Conservation (phyloP, 2,888 invertebrate species). For the Pristionchus arcanus region DNA sequence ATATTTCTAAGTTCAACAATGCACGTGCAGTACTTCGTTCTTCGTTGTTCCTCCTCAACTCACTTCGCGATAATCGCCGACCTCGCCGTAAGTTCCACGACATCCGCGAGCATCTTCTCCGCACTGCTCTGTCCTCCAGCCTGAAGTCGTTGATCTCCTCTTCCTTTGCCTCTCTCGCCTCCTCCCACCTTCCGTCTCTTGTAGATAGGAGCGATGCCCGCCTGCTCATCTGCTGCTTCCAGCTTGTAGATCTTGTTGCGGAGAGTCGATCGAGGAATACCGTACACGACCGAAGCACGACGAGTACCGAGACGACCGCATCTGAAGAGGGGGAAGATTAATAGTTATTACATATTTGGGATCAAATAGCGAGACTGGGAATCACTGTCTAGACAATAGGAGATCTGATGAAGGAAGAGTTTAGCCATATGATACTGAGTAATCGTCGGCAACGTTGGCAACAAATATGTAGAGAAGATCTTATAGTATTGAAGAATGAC, state of each 20-base stretch:
- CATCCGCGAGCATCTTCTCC: conserved; percentile 59
- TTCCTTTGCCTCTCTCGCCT: conserved; percentile 25
- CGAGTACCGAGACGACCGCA: conserved; percentile 68
- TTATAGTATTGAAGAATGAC: too few relatives aligned
- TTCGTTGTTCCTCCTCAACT: background rate
- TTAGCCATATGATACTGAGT: too few relatives aligned
- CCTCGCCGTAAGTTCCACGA: conserved; percentile 50
- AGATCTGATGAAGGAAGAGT: too few relatives aligned
- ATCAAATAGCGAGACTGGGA: too few relatives aligned
- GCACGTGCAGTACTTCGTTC: too few relatives aligned
- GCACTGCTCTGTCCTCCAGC: conserved; percentile 57
- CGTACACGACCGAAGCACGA: conserved; percentile 94
- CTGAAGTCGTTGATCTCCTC: conserved; percentile 4
- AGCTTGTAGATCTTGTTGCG: conserved; percentile 89
- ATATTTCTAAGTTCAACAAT: too few relatives aligned
- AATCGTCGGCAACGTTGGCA: too few relatives aligned
- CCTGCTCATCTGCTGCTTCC: conserved; percentile 72
- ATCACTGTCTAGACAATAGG: too few relatives aligned
- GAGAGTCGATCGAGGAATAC: conserved; percentile 95
- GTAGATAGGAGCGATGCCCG: conserved; percentile 52
- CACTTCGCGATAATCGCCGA: background rate
- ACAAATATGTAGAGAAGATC: too few relatives aligned
- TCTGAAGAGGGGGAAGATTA: background rate
- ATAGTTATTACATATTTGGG: background rate
- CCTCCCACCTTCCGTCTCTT: conserved; percentile 57